These are phyloP conservation scores for Schrankia costaestrigalis DNA, from an alignment of 2,888 invertebrate species.

Conservation along the genomic window DNA sequence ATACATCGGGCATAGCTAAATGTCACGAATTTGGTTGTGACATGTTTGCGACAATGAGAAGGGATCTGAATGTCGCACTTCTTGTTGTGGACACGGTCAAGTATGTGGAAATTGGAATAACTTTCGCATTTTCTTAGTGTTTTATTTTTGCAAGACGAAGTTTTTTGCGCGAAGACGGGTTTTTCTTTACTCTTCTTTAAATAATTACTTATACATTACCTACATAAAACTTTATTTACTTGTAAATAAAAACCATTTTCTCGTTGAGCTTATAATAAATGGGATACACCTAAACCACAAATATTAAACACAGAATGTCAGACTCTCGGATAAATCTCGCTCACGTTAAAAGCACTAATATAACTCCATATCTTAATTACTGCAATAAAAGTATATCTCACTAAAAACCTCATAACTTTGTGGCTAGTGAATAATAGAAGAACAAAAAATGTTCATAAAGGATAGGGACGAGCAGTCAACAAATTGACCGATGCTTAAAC, in stretches of 20 bases:
- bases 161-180: constrained; percentile 3
- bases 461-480: constrained; percentile 53
- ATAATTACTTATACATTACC: too few species aligned
- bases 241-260: too few species aligned
- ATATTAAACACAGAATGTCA: constrained; percentile 33
- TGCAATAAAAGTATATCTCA: constrained; percentile 70
- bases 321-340: constrained; percentile 44
- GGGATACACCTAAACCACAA: too few species aligned
- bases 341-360: constrained; percentile 67
- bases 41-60: constrained; percentile 46
- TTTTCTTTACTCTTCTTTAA: constrained; percentile 16
- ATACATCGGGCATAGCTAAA: constrained; percentile 35
- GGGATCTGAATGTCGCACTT: constrained; percentile 32
- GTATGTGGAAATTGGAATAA: constrained; percentile 35
- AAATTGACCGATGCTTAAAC: constrained; percentile 65
- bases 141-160: constrained; percentile 23
- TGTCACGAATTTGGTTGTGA: constrained; percentile 43
- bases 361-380: constrained; percentile 74
- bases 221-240: too few species aligned
- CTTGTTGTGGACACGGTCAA: constrained; percentile 21
- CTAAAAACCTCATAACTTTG: constrained; percentile 68
- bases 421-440: constrained; percentile 60
- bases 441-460: constrained; percentile 65
- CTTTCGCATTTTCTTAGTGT: constrained; percentile 24
- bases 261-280: too few species aligned